Base-by-base conservation (phyloP, 2,113 vertebrate genomes). In the Lagopus leucura region DNA sequence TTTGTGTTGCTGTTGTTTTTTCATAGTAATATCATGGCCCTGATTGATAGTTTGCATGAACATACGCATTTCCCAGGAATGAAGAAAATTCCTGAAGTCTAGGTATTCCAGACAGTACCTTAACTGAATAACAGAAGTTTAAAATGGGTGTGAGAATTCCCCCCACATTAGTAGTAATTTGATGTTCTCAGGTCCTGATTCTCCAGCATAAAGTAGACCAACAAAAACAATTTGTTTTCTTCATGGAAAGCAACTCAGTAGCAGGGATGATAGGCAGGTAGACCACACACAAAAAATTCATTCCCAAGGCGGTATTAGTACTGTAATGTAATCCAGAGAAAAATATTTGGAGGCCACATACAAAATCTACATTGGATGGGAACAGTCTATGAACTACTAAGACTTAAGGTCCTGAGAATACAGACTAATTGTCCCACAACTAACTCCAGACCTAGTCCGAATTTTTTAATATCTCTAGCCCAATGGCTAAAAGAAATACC, bases 101-200 rank as follows among this genome's bases (percentile, higher is more conserved):
- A 88, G 61, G 48, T 79, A 63, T 43, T 88, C 8, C 43, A 70
- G 18, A 54, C 83, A 69, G 5, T n/a, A 7, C 3, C 8, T 63
- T 55, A 24, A 55, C 14, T 42, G 13, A 5, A 20, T 52, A 67
- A 73, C 27, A 66, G n/a, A 84, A 79, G 66, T 52, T 63, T 32
- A 87, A 81, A 66, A 1, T 19, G 36, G 7, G 3, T 2, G 78
- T 72, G 9, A 61, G 13, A 61, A 48, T 61, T 73, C 13, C 4
- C 1, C 0, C 1, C 24, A 48, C 25, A 6, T 24, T 45, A 58
- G 14, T 20, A 60, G 36, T 13, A 52, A 30, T 43, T 58, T 57
- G 16, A 1, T 2, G n/a, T 89, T 76, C 28, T 79, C 6, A 13
- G 21, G 7, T 76, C 16, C 48, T 86, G 36, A 36, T 30, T 61